Conservation (phyloP, 1,140 invertebrate genomes). For the Myzus persicae region DNA sequence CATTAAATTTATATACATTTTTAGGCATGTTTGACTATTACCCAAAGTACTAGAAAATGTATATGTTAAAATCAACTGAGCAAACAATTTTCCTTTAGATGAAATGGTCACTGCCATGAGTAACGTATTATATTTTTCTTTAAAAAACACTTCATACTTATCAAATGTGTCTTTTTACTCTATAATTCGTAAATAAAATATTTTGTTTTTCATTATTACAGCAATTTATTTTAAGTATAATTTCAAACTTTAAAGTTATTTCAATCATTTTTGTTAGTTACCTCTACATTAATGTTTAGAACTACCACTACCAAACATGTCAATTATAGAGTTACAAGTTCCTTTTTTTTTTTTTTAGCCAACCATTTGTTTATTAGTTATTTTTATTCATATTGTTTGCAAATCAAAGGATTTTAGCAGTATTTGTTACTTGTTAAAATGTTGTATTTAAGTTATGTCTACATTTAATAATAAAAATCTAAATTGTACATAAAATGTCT, state of each 20-base stretch:
- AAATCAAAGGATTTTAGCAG: slow-evolving; percentile 38
- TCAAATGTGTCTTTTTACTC: not conserved
- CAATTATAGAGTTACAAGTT: slow-evolving; percentile 57
- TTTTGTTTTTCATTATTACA: not conserved
- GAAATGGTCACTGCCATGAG: slow-evolving; percentile 44
- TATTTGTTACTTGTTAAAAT: slow-evolving; percentile 47
- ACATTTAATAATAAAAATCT: not conserved
- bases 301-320: slow-evolving; percentile 23
- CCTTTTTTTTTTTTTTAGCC: slow-evolving; percentile 45
- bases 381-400: not conserved
- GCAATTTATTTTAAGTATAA: not conserved
- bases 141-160: not conserved
- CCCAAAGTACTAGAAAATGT: not conserved
- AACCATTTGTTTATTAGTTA: slow-evolving; percentile 17
- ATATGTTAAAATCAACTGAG: slow-evolving; percentile 14
- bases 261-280: slow-evolving; percentile 46
- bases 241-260: not conserved
- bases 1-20: slow-evolving; percentile 47
- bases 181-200: not conserved
- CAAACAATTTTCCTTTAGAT: slow-evolving; percentile 27
- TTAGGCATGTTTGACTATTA: slow-evolving; percentile 43
- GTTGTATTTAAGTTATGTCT: slow-evolving; percentile 40
- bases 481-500: slow-evolving; percentile 10
- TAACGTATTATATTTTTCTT: not conserved
- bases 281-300: slow-evolving; percentile 46